These are phyloP conservation scores for Papilio glaucus DNA, from an alignment of 1,140 invertebrate genomes.

Conservation along the genomic window DNA sequence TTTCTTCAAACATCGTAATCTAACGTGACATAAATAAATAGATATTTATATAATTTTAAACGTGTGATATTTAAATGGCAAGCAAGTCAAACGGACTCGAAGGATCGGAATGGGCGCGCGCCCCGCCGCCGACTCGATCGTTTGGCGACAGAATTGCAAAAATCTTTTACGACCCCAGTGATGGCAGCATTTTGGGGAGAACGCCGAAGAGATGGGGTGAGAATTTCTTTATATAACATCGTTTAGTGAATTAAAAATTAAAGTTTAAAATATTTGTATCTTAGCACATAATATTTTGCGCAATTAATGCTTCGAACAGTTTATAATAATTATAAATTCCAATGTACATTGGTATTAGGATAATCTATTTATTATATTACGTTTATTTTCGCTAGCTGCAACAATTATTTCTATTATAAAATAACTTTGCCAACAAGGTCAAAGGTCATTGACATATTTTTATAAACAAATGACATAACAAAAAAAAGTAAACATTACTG, in stretches of 20 bases:
- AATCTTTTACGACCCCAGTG: conserved; percentile 87
- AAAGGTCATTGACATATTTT: neutral
- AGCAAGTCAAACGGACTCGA: conserved; percentile 66
- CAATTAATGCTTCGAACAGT: no score
- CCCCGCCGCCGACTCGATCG: conserved; percentile 74
- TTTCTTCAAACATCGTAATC: conserved; percentile 10
- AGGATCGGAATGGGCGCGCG: conserved; percentile 60
- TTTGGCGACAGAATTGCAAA: conserved; percentile 84
- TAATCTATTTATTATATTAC: conserved; percentile 7
- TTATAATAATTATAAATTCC: neutral
- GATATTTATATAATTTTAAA: conserved; percentile 39
- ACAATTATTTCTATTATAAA: neutral
- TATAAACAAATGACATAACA: neutral
- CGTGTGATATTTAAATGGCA: conserved; percentile 47
- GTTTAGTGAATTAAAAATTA: neutral
- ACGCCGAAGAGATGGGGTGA: conserved; percentile 90
- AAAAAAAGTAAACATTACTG: neutral
- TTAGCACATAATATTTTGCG: neutral
- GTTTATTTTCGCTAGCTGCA: neutral
- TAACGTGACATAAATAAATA: conserved; percentile 29
- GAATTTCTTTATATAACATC: conserved; percentile 52
- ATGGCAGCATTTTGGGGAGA: conserved; percentile 87
- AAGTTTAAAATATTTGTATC: neutral
- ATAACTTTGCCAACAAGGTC: conserved; percentile 21
- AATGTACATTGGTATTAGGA: neutral